Evolutionary conservation across 2,888 invertebrate genomes (phyloP), one percentile per base, ranked within the genome.

Genomic region (Hesperia comma): DNA sequence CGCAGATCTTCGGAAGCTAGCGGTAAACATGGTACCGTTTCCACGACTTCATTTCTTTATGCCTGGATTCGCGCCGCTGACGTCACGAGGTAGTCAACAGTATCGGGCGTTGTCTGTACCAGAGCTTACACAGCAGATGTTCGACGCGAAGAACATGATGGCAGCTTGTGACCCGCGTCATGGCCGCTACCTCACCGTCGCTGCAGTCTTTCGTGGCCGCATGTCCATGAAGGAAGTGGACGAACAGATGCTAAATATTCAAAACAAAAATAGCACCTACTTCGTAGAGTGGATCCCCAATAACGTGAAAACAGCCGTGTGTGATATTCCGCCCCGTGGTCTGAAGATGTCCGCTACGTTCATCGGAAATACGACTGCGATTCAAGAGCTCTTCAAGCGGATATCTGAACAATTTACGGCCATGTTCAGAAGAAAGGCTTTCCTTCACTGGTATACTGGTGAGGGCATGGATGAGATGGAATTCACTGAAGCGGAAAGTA

Each of bases 381-480:
- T 97, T 75, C 97, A 97, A 81, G 97, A 97, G 82, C 85, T 98
- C 71, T 98, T 98, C 88, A 97, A 97, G 85, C 94, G 97, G 78
- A 96, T 97, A 75, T 95, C 96, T 51, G 96, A 97, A 81, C 97
- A 97, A 83, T 97, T 97, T 80, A 95, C 96, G 17, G 96, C 97
- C 77, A 98, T 98, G 98, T 98, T 98, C 94, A 94, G 98, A 74
- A 95, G 98, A 77, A 98, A 97, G 89, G 98, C 98, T 83, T 98
- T 98, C 95, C 94, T 98, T 77, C 98, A 98, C 93, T 98, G 98
- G 98, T 98, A 98, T 93, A 98, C 97, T 43, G 98, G 98, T 61
- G 98, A 98, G 85, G 98, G 98, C 72, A 98, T 98, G 98, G 98
- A 98, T 83, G 98, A 98, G 87, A 96, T 97, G 96, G 98, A 98